phyloP scores from a whole-genome alignment of 2,113 vertebrate species.

The Delphinapterus leucas region DNA sequence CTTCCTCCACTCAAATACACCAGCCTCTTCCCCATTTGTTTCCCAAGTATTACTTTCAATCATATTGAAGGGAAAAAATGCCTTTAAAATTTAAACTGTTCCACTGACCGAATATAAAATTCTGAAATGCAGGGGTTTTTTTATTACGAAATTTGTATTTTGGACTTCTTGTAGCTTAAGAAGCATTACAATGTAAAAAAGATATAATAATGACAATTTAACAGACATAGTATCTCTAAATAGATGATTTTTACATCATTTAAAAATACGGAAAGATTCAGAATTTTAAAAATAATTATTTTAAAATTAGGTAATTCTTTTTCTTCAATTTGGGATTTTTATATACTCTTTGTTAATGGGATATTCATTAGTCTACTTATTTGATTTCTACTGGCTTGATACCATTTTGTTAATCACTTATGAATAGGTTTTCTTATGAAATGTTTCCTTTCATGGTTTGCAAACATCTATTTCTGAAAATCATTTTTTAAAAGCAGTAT shows the following conservation, averaged over 20 bases:
- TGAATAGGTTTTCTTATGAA: not conserved
- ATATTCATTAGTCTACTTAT: not conserved
- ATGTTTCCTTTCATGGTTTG: not conserved
- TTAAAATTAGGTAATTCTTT: not conserved
- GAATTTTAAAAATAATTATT: not conserved
- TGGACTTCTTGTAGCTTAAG: not conserved
- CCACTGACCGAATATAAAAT: not conserved
- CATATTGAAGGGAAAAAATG: not conserved
- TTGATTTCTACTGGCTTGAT: not conserved
- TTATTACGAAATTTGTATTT: not conserved
- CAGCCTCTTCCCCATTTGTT: not conserved
- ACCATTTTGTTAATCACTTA: not conserved
- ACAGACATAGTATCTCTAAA: not conserved
- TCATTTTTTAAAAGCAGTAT: not conserved
- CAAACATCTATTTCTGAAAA: not conserved
- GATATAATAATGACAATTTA: not conserved
- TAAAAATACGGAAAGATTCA: not conserved
- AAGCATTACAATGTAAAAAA: not conserved
- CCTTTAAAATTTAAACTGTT: not conserved
- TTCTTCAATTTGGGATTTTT: not conserved
- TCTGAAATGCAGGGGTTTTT: not conserved
- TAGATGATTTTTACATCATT: not conserved
- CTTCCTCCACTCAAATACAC: not conserved
- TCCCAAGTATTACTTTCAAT: not conserved
- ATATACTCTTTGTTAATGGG: not conserved